Conservation (phyloP, 2,888 invertebrate species). For the Bombylius major region DNA sequence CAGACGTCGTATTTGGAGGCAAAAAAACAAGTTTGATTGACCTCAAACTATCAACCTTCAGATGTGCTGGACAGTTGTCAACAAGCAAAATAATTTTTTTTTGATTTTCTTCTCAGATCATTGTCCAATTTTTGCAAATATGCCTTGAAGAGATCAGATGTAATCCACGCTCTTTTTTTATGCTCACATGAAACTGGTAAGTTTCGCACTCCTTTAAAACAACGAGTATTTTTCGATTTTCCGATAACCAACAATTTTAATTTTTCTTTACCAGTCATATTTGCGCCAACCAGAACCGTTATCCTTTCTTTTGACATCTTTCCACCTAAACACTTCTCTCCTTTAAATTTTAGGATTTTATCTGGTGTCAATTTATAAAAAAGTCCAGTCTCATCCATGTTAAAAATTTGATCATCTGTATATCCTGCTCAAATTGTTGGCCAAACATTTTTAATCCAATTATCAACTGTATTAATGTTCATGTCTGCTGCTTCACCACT, state of each 20-base stretch:
- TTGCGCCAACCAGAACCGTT: conserved; percentile 18
- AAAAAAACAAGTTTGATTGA: too few species aligned
- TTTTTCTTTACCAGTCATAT: conserved; percentile 18
- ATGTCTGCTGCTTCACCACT: too few species aligned
- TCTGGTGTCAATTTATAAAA: conserved; percentile 1
- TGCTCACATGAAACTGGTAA: background rate
- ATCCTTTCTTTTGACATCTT: conserved; percentile 16
- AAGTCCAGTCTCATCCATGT: conserved; percentile 1
- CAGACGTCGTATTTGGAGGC: too few species aligned
- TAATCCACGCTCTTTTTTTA: conserved; percentile 3
- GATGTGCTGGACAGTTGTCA: conserved; percentile 16
- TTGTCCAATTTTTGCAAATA: conserved; percentile 7
- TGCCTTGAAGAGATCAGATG: conserved; percentile 10
- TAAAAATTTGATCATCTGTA: conserved; percentile 1
- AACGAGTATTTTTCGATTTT: conserved; percentile 17
- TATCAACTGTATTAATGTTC: background rate
- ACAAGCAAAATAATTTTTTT: conserved; percentile 18
- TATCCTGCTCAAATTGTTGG: background rate
- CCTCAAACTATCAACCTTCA: conserved; percentile 12
- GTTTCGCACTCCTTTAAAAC: conserved; percentile 12
- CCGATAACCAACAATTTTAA: conserved; percentile 17
- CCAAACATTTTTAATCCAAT: background rate
- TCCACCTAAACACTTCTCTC: conserved; percentile 15
- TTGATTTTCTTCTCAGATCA: conserved; percentile 13
- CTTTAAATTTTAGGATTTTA: conserved; percentile 3